Base-by-base conservation (phyloP, 2,113 vertebrate species). In the Dasypus novemcinctus region DNA sequence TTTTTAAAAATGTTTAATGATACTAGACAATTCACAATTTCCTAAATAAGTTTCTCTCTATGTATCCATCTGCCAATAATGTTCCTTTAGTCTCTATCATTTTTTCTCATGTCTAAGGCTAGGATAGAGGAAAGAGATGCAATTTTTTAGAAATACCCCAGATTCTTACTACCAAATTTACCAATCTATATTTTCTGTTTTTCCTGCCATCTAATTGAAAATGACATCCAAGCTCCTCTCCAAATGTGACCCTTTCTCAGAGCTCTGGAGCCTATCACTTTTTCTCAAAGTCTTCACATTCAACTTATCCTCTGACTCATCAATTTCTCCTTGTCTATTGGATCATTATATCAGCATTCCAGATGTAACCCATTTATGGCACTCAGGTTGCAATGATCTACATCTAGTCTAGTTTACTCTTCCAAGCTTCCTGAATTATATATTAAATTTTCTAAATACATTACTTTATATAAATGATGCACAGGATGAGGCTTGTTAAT, bases 401-500 rank as follows among this genome's bases (percentile, higher is more conserved):
- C 29, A 83, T 75, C 59, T 64, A 64, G 13, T 63, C 17, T 95
- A 64, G n/a, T 9, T 54, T 86, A 49, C 49, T 41, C 49, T 23
- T 69, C 52, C 69, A 57, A 71, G 25, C 13, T 93, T 95, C 18
- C 12, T 63, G 10, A 95, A 52, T 68, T 29, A 80, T 46, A 54
- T 31, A 59, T 59, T 69, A 89, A 49, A 72, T 68, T 66, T 78
- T 71, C 38, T 66, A 63, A 87, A 74, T 25, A 57, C 7, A 36
- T 75, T 91, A 14, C 11, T 78, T 86, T 80, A 54, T 27, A 43
- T 64, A 66, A 93, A 33, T 78, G 20, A 85, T 92, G 20, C 49
- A 11, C 29, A 18, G 27, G 20, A 68, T 57, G n/a, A 76, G 43
- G 89, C 2, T 49, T 86, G 2, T 63, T 81, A 59, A 36, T 43